phyloP scores from a whole-genome alignment of 2,888 invertebrate species.

The Caenorhabditis parvicauda region DNA sequence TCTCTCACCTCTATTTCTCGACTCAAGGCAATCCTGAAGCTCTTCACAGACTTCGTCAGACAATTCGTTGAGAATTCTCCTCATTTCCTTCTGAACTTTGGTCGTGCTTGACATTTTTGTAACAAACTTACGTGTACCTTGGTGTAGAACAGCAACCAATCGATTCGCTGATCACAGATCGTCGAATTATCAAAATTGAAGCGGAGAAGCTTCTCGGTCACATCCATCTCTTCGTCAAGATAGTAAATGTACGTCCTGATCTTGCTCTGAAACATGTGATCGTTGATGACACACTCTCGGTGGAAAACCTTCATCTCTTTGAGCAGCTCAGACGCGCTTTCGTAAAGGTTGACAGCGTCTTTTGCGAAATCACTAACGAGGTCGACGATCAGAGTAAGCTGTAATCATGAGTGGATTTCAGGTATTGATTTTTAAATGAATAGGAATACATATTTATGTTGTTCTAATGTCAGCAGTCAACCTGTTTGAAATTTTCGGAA shows the following conservation, averaged over 20 bases:
- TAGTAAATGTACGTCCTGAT: constrained; percentile 19
- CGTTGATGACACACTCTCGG: background rate
- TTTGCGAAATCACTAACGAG: constrained; percentile 24
- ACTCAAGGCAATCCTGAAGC: constrained; percentile 28
- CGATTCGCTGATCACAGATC: constrained; percentile 25
- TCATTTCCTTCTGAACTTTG: constrained; percentile 37
- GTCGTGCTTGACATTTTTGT: background rate
- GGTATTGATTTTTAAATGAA: background rate
- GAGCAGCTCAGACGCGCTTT: constrained; percentile 26
- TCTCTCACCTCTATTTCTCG: constrained; percentile 22
- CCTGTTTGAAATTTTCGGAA: too few species aligned
- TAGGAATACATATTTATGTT: too few species aligned
- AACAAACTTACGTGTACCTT: constrained; percentile 19
- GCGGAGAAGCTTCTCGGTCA: constrained; percentile 13
- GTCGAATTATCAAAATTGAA: constrained; percentile 29
- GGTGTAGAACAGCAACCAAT: constrained; percentile 28
- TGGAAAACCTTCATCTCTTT: constrained; percentile 18
- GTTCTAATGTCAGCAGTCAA: too few species aligned
- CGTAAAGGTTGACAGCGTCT: constrained; percentile 21
- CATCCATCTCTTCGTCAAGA: constrained; percentile 23
- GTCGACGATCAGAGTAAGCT: constrained; percentile 26
- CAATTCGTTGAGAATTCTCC: constrained; percentile 33
- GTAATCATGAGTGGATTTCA: background rate
- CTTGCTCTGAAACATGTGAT: constrained; percentile 8
- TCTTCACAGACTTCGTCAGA: constrained; percentile 38